These are phyloP conservation scores for Antitype chi DNA, from an alignment of 2,888 invertebrate species.

Conservation along the genomic window DNA sequence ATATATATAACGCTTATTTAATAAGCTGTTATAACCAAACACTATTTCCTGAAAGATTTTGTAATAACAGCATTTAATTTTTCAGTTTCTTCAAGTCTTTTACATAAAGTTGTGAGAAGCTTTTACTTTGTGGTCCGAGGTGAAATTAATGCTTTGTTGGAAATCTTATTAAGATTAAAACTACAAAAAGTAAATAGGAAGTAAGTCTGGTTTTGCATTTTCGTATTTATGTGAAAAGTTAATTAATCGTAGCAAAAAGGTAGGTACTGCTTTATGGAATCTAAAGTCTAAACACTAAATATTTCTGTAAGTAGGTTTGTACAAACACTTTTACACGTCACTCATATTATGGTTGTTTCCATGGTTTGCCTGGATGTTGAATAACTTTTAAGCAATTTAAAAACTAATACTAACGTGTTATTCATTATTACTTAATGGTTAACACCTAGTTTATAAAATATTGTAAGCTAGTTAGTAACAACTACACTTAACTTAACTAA, in stretches of 20 bases:
- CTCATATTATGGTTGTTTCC: too few relatives aligned
- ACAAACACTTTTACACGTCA: too few relatives aligned
- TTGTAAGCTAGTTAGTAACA: too few relatives aligned
- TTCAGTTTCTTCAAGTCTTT: slow-evolving; percentile 26
- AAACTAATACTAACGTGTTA: too few relatives aligned
- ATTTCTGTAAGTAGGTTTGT: too few relatives aligned
- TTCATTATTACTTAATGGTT: too few relatives aligned
- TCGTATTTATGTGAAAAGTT: too few relatives aligned
- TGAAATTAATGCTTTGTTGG: not conserved
- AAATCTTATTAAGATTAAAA: slow-evolving; percentile 7
- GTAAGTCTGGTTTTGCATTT: not conserved
- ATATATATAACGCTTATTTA: slow-evolving; percentile 35
- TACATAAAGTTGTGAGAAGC: not conserved
- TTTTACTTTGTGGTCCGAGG: not conserved
- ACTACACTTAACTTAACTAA: too few relatives aligned
- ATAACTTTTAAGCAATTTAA: too few relatives aligned
- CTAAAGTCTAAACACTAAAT: not conserved
- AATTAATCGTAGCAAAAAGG: too few relatives aligned
- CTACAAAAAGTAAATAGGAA: not conserved
- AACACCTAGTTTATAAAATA: too few relatives aligned
- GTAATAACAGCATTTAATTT: slow-evolving; percentile 43
- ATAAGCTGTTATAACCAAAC: slow-evolving; percentile 47
- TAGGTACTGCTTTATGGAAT: not conserved
- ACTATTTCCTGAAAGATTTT: slow-evolving; percentile 27
- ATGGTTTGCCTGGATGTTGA: too few relatives aligned